Evolutionary conservation across 2,888 invertebrate genomes (phyloP).

Genomic region (Hydropsyche betteni): DNA sequence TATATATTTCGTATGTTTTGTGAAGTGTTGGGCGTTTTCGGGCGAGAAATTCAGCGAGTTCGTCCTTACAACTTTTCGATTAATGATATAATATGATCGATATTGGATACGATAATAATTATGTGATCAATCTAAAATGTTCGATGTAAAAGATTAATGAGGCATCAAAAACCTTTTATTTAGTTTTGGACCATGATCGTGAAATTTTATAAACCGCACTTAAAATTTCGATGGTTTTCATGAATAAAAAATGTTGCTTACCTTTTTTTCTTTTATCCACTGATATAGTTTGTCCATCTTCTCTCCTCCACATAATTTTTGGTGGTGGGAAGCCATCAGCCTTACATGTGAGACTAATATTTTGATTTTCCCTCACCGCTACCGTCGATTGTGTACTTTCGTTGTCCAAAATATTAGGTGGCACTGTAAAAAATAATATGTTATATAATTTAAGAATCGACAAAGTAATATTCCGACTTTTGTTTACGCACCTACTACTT

Average conservation of each 20-base stretch:
- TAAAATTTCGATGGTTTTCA: too few species aligned
- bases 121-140: too few species aligned
- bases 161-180: too few species aligned
- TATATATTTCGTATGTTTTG: neutral
- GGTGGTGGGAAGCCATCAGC: conserved; percentile 92
- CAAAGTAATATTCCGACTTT: neutral
- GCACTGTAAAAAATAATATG: conserved; percentile 70
- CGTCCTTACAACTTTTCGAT: too few species aligned
- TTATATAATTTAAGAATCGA: too few species aligned
- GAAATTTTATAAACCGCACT: too few species aligned
- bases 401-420: conserved; percentile 91
- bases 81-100: too few species aligned
- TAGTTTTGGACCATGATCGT: too few species aligned
- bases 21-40: neutral
- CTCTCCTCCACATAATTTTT: conserved; percentile 92
- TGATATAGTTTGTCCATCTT: conserved; percentile 87
- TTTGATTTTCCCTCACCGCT: conserved; percentile 92
- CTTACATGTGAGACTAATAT: conserved; percentile 90
- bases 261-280: conserved; percentile 89
- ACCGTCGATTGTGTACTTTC: conserved; percentile 92
- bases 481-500: conserved; percentile 84
- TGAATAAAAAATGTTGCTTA: conserved; percentile 58
- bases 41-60: too few species aligned
- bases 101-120: too few species aligned
- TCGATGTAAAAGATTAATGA: too few species aligned